Conservation (phyloP, 2,888 invertebrate genomes). For the Torymus auratus region DNA sequence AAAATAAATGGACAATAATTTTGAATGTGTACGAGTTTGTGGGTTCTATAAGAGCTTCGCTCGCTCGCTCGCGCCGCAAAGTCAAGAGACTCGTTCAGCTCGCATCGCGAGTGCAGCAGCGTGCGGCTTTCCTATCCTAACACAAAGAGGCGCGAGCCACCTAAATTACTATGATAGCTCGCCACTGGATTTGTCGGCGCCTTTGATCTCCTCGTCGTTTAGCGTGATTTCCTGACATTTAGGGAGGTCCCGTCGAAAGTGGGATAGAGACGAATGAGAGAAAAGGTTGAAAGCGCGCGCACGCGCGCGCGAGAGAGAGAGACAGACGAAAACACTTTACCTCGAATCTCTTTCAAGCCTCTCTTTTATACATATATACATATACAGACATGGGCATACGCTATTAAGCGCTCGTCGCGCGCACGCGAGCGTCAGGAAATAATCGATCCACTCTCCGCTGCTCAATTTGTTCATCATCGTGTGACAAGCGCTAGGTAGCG, state of each 20-base stretch:
- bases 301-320: not conserved
- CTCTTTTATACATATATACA: too few relatives aligned
- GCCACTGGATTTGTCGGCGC: slow-evolving; percentile 76
- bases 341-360: too few relatives aligned
- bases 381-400: too few relatives aligned
- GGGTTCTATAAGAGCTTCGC: slow-evolving; percentile 34
- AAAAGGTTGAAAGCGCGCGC: not conserved
- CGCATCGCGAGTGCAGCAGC: slow-evolving; percentile 24
- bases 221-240: slow-evolving; percentile 75
- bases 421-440: too few relatives aligned
- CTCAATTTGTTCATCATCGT: too few relatives aligned
- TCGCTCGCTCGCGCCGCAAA: not conserved
- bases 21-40: slow-evolving; percentile 58
- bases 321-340: not conserved
- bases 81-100: slow-evolving; percentile 31
- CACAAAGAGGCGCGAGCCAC: slow-evolving; percentile 76
- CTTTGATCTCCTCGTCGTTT: slow-evolving; percentile 75
- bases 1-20: slow-evolving; percentile 56
- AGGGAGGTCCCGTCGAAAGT: slow-evolving; percentile 64
- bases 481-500: too few relatives aligned
- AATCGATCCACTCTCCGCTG: too few relatives aligned
- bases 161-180: slow-evolving; percentile 77
- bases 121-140: slow-evolving; percentile 75
- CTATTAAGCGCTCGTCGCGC: too few relatives aligned
- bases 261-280: slow-evolving; percentile 44